phyloP scores from a whole-genome alignment of 2,113 vertebrate species.

The Tachuris rubrigastra region DNA sequence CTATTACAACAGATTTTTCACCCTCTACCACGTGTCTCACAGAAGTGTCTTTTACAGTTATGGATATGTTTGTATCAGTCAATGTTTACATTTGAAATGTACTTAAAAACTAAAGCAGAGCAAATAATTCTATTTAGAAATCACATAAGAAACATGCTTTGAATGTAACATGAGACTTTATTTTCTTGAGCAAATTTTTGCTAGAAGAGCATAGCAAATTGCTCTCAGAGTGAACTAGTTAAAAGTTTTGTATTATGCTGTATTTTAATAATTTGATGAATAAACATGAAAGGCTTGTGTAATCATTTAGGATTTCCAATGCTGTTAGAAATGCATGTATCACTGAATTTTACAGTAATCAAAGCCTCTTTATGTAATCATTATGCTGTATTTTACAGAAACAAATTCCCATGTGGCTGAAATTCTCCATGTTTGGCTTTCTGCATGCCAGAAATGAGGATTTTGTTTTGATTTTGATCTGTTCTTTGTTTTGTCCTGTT shows the following conservation, averaged over 20 bases:
- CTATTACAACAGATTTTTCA: neutral
- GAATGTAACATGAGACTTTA: fast-evolving
- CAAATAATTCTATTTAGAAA: neutral
- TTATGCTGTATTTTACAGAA: conserved; percentile 16
- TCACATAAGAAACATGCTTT: neutral
- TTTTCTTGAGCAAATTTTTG: neutral
- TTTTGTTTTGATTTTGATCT: conserved; percentile 12
- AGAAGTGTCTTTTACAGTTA: neutral
- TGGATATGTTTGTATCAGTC: neutral
- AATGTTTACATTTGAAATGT: neutral
- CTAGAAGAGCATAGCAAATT: neutral
- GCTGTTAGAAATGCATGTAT: neutral
- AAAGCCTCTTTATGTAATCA: conserved; percentile 15
- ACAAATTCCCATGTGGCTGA: neutral
- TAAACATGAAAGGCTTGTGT: conserved; percentile 36
- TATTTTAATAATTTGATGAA: conserved; percentile 36
- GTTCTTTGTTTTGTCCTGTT: neutral
- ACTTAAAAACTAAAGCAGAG: neutral
- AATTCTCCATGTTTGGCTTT: conserved; percentile 3
- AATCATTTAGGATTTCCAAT: neutral
- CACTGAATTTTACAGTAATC: conserved; percentile 37
- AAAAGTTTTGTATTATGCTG: conserved; percentile 5
- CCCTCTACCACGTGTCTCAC: neutral
- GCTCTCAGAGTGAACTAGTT: neutral
- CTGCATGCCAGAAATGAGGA: neutral